Conservation (phyloP, 1,140 invertebrate species). For the Contarinia nasturtii region DNA sequence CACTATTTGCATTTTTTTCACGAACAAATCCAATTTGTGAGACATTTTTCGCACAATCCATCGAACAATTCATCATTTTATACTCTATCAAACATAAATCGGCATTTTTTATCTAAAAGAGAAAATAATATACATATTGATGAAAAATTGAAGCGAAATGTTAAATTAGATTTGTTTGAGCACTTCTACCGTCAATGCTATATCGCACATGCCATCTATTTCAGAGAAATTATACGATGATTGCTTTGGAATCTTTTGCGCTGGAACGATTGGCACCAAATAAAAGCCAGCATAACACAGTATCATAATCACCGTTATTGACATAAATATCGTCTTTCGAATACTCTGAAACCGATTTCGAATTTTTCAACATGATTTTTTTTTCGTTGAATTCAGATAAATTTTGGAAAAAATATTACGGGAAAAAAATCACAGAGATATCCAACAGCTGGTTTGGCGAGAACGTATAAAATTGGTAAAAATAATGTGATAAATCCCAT, state of each 20-base stretch:
- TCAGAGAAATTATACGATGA: constrained; percentile 8
- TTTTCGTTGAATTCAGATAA: no score
- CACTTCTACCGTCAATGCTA: no score
- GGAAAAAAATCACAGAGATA: constrained; percentile 44
- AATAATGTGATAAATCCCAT: constrained; percentile 52
- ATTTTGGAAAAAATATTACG: constrained; percentile 9
- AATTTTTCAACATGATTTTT: constrained; percentile 3
- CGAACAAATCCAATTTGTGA: no score
- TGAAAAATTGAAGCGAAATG: no score
- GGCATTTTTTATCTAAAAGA: no score
- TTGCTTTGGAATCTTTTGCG: constrained; percentile 9
- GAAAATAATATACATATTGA: no score
- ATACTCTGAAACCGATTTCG: constrained; percentile 24
- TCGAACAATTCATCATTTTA: no score
- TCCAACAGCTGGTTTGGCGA: constrained; percentile 52
- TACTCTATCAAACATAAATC: no score
- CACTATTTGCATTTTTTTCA: no score
- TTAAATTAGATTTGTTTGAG: no score
- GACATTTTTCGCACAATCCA: no score
- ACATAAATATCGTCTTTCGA: constrained; percentile 49
- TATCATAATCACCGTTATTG: constrained; percentile 37
- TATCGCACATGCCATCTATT: no score
- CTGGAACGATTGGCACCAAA: constrained; percentile 30
- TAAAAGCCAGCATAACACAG: constrained; percentile 39
- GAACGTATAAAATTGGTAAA: constrained; percentile 46